A percentile compares a stretch with the other conserved stretches of the same genome.
phyloP scores from a whole-genome alignment of 2,888 invertebrate genomes.

The Cryptocephalus primarius region DNA sequence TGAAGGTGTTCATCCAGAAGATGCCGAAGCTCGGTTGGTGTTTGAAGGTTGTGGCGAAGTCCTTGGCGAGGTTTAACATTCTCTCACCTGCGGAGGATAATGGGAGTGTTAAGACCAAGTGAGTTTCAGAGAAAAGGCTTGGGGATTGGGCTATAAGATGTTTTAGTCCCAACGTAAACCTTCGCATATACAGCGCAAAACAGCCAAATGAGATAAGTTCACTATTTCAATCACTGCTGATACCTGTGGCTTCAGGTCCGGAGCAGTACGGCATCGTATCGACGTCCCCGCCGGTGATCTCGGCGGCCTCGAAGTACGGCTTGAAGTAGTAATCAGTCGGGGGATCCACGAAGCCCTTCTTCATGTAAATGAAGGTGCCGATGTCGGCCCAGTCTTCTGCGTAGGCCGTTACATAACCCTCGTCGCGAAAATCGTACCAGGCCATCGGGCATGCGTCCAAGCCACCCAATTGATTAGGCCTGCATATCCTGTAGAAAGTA shows the following conservation, averaged over 20 bases:
- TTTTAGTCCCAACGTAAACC: too few species aligned
- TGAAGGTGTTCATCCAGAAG: constrained; percentile 72
- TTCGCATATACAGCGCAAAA: too few species aligned
- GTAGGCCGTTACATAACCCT: constrained; percentile 67
- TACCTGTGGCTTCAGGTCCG: constrained; percentile 42
- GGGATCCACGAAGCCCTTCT: constrained; percentile 56
- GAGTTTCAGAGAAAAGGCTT: too few species aligned
- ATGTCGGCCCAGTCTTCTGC: constrained; percentile 66
- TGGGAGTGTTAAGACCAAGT: not conserved
- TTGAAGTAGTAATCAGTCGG: constrained; percentile 77
- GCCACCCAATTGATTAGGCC: constrained; percentile 41
- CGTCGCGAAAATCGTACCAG: constrained; percentile 64
- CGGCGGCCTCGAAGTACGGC: constrained; percentile 62
- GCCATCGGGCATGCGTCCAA: constrained; percentile 63
- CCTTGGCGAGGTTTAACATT: constrained; percentile 55
- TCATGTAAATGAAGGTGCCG: constrained; percentile 66
- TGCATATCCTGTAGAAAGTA: constrained; percentile 23
- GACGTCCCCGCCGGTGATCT: constrained; percentile 28
- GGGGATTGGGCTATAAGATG: too few species aligned
- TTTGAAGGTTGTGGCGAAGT: constrained; percentile 53
- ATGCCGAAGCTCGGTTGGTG: constrained; percentile 59
- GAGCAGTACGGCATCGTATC: constrained; percentile 38
- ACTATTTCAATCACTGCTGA: too few species aligned
- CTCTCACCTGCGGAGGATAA: constrained; percentile 47
- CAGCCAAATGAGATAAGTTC: not conserved